Base-by-base conservation (phyloP, 1,140 invertebrate genomes). In the Drosophila arawakana region DNA sequence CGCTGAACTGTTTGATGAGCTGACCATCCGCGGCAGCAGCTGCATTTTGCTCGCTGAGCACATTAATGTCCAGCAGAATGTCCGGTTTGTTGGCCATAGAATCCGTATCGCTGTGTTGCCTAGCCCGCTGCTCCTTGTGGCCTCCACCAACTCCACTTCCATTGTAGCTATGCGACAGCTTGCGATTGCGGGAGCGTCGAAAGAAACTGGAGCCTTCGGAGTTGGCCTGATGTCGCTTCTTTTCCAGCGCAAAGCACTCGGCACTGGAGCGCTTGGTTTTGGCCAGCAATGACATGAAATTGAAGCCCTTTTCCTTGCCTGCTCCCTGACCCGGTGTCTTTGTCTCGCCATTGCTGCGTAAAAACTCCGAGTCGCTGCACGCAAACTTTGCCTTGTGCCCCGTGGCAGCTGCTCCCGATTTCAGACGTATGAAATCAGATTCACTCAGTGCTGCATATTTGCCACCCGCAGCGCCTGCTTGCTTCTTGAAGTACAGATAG, bases 121-220 rank as follows among this genome's bases (percentile, higher is more conserved):
- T 66, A 21, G 78, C 68, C 54, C 81, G 79, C 61, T 73, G 60
- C 65, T 91, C 91, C 68, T 86, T 91, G 57, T 78, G 80, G 67
- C 80, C 76, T 49, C 81, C 81, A 21, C 58, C 61, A 34, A 25
- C 34, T n/a, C 57, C 68, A 7, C 25, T 30, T 3, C 91, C 91
- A 73, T 92, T 92, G 69, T 92, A 92, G 72, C 91, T 92, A 37
- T 90, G 91, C 11, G 91, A 92, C 5, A 92, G 65, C 58, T 92
- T 92, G 44, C 91, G 81, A 66, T 91, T 92, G 11, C 89, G 80
- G 6, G 89, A 67, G 8, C 91, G 76, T 35, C 86, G 68, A 58
- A 92, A 92, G 15, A 92, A 80, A 73, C 79, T 78, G 58, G 89
- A 88, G 2, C 81, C 91, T 49, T 92, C 91, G 7, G 88, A 91